These are phyloP conservation scores for Recurvirostra avosetta DNA, from an alignment of 2,113 vertebrate genomes.

Conservation along the genomic window DNA sequence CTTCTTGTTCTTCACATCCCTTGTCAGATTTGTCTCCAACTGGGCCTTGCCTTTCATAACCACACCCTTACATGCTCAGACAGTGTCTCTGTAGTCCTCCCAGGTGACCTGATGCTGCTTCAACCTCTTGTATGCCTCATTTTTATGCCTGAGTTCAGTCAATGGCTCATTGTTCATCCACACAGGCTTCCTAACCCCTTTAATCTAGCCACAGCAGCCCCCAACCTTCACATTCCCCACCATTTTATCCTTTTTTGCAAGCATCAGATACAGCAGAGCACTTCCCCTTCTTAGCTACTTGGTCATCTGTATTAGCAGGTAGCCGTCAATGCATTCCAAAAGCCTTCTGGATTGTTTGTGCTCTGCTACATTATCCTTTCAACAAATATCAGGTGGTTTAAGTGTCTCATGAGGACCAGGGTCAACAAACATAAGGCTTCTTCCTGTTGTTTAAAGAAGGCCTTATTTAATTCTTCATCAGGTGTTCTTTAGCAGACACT, in stretches of 20 bases:
- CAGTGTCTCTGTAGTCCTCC: too few species aligned
- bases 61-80: too few species aligned
- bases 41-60: too few species aligned
- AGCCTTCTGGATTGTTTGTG: not conserved
- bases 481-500: not conserved
- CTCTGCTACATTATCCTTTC: not conserved
- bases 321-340: not conserved
- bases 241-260: not conserved
- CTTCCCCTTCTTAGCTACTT: not conserved
- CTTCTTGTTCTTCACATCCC: not conserved
- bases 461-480: not conserved
- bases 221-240: not conserved
- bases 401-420: too few species aligned
- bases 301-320: too few species aligned
- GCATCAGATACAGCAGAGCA: not conserved
- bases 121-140: not conserved
- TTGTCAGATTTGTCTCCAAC: not conserved
- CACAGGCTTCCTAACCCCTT: not conserved
- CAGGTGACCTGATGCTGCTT: not conserved
- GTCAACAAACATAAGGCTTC: not conserved
- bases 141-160: not conserved
- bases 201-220: not conserved
- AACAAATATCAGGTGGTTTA: not conserved
- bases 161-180: not conserved
- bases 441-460: not conserved